Evolutionary conservation across 92 coral and sea anemone genomes (phyloP).

Genomic region (Ricordea florida): DNA sequence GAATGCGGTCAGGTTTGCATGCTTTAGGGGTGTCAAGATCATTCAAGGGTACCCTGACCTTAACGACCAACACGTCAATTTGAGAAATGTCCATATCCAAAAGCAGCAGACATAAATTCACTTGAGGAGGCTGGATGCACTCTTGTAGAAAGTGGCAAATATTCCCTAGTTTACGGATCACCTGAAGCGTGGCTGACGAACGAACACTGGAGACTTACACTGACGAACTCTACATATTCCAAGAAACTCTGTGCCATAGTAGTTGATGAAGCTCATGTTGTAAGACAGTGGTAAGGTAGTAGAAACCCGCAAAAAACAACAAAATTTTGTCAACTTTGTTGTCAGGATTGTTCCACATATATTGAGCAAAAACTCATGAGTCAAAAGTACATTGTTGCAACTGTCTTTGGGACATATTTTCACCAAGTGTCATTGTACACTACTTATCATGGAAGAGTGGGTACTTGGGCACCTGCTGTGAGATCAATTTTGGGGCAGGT

Average conservation of each 20-base stretch:
- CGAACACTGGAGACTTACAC: slow-evolving; percentile 41
- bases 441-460: not conserved
- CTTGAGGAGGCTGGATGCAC: not conserved
- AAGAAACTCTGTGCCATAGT: slow-evolving; percentile 46
- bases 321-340: no score
- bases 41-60: no score
- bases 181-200: slow-evolving; percentile 53
- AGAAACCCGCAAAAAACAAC: no score
- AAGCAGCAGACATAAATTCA: slow-evolving; percentile 18
- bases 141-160: slow-evolving; percentile 28
- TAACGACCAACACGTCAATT: no score
- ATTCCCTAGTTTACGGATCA: slow-evolving; percentile 41
- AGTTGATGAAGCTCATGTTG: slow-evolving; percentile 61
- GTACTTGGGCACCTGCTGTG: not conserved
- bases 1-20: no score
- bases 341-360: no score
- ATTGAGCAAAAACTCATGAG: not conserved
- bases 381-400: slow-evolving; percentile 1
- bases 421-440: not conserved
- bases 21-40: no score
- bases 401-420: not conserved
- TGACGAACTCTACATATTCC: slow-evolving; percentile 12
- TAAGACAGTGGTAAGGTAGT: not conserved
- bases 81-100: no score
- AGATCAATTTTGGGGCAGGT: not conserved